These are phyloP conservation scores for Pampusana beccarii DNA, from an alignment of 2,113 vertebrate genomes.

Conservation along the genomic window DNA sequence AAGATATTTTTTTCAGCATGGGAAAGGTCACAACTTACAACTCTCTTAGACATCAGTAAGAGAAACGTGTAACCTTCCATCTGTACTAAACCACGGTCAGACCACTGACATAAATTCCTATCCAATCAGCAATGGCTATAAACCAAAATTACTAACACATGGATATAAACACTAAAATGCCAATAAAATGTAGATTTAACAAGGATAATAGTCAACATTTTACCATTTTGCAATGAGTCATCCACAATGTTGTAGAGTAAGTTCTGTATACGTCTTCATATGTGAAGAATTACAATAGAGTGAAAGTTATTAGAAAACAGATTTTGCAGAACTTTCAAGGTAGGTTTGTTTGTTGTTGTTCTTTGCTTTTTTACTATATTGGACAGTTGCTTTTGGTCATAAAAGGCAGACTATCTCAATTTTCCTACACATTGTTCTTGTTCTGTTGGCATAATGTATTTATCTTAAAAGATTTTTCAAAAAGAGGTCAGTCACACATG, in stretches of 20 bases:
- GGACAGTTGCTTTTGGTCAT: neutral
- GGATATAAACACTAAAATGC: neutral
- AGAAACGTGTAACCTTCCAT: neutral
- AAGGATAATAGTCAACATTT: neutral
- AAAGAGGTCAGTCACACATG: neutral
- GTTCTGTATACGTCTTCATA: neutral
- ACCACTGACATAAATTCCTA: neutral
- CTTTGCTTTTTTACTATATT: neutral
- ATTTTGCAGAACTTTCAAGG: neutral
- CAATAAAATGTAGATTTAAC: neutral
- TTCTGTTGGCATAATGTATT: neutral
- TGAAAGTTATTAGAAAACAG: neutral
- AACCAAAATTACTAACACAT: neutral
- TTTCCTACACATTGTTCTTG: neutral
- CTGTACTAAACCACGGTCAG: neutral
- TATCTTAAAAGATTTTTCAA: neutral
- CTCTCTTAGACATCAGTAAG: neutral
- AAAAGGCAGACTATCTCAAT: neutral
- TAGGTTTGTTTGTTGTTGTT: neutral
- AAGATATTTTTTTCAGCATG: neutral
- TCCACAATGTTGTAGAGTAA: neutral
- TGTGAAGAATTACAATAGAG: neutral
- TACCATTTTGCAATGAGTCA: neutral
- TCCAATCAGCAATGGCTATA: neutral
- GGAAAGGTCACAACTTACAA: neutral